Percentiles rank a stretch among this genome's conserved stretches.
Conservation (phyloP, 2,113 vertebrate genomes). For the Corythornis madagascariensis region DNA sequence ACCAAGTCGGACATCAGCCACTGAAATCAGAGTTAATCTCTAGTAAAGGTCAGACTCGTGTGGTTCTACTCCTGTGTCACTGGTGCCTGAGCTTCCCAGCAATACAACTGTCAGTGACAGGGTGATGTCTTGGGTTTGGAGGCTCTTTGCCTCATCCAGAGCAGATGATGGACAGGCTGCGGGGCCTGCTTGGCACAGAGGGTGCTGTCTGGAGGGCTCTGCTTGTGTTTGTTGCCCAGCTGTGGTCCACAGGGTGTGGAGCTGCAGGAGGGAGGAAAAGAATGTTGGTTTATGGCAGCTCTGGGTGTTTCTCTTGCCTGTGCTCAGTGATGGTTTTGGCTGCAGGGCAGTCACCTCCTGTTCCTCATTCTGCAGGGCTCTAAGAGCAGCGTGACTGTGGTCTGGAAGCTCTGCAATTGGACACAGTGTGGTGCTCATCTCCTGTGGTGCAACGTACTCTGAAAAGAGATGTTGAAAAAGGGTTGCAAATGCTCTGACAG, state of each 20-base stretch:
- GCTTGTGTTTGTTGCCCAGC: background rate
- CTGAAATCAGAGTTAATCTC: background rate
- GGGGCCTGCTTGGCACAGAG: background rate
- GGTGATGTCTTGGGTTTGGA: background rate
- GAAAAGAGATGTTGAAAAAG: background rate
- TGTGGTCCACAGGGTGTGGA: background rate
- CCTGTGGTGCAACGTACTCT: background rate
- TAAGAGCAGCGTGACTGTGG: background rate
- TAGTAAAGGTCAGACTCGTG: background rate
- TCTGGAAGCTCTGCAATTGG: background rate
- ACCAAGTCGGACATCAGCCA: background rate
- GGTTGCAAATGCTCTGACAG: background rate
- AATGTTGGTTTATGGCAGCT: background rate
- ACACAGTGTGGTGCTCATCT: background rate
- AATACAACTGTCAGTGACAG: background rate
- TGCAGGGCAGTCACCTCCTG: background rate
- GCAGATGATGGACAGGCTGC: accelerated
- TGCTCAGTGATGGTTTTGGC: background rate
- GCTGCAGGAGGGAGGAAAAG: background rate
- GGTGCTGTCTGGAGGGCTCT: background rate
- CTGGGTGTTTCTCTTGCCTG: background rate
- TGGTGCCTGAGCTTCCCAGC: background rate
- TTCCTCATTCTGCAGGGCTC: background rate
- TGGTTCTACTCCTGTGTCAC: background rate
- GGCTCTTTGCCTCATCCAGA: background rate